A percentile compares a stretch with the other conserved stretches of the same genome.
Conservation (phyloP, 2,113 vertebrate species). For the Cynocephalus volans region DNA sequence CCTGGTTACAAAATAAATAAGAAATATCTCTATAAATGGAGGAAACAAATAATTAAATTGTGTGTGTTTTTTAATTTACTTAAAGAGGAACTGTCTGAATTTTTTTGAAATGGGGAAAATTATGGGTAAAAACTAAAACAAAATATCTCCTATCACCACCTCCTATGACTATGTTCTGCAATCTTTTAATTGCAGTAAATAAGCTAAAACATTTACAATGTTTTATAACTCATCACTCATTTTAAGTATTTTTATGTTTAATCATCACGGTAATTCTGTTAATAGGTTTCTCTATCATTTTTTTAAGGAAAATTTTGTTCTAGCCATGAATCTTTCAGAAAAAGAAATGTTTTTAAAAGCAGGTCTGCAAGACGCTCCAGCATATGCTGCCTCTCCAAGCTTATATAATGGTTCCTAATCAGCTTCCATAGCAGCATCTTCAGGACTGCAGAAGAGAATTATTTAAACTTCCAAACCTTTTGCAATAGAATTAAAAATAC, state of each 20-base stretch:
- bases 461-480: neutral
- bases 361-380: neutral
- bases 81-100: neutral
- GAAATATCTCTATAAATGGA: neutral
- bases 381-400: neutral
- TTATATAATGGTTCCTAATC: neutral
- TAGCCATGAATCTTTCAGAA: neutral
- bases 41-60: neutral
- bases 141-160: neutral
- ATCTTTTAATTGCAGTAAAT: neutral
- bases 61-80: neutral
- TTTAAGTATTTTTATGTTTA: neutral
- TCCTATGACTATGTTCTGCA: neutral
- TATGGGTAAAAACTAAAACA: neutral
- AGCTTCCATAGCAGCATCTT: neutral
- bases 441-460: neutral
- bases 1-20: neutral
- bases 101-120: neutral
- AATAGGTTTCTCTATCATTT: neutral
- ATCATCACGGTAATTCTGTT: neutral
- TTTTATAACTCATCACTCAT: neutral
- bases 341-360: neutral
- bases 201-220: neutral
- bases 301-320: neutral
- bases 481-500: constrained; percentile 2